phyloP scores from a whole-genome alignment of 1,140 invertebrate species.

The Eupristina koningsbergeri region DNA sequence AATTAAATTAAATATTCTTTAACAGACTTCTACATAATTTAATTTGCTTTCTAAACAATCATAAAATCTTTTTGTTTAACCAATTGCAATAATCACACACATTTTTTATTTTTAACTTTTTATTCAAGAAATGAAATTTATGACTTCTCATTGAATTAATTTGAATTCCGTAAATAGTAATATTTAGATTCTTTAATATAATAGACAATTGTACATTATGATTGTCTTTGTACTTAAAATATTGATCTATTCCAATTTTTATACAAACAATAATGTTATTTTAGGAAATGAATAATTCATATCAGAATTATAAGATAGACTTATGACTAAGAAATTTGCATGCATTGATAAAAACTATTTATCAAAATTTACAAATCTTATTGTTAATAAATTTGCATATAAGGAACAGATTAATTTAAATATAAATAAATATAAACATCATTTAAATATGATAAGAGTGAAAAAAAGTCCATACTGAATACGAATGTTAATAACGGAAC shows the following conservation, averaged over 20 bases:
- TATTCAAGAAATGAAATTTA: no score
- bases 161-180: not conserved
- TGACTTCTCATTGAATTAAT: not conserved
- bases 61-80: no score
- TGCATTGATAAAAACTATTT: not conserved
- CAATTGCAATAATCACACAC: no score
- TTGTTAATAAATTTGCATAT: not conserved
- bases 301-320: not conserved
- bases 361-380: not conserved
- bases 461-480: not conserved
- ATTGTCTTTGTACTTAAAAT: not conserved
- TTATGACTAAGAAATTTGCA: constrained; percentile 15
- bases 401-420: not conserved
- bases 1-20: no score
- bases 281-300: constrained; percentile 7
- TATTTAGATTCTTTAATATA: not conserved
- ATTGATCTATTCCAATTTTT: not conserved
- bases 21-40: no score
- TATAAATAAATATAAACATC: not conserved
- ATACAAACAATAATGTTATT: constrained; percentile 21
- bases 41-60: no score
- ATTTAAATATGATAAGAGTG: not conserved
- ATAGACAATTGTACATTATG: not conserved
- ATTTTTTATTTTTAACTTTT: no score
- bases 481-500: not conserved